Percentiles rank a stretch among this genome's conserved stretches.
These are phyloP conservation scores for Heteromormyrus szaboi DNA, from an alignment of 2,797 vertebrate species.

Conservation along the genomic window DNA sequence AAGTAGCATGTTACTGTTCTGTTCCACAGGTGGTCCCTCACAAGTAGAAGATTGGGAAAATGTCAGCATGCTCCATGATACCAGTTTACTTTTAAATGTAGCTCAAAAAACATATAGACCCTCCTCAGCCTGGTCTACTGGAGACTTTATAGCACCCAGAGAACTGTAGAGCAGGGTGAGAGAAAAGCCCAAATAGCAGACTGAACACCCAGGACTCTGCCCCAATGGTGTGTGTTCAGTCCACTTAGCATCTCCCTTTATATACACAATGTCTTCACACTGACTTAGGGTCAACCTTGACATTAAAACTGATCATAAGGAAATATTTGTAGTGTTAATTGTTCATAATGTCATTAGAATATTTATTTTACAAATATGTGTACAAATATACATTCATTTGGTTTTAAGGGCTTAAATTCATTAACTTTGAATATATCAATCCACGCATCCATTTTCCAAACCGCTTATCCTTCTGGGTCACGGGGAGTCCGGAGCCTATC, in stretches of 20 bases:
- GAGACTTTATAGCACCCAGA: neutral
- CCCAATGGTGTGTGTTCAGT: neutral
- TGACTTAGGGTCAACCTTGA: slow-evolving; percentile 14
- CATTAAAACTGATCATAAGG: slow-evolving; percentile 19
- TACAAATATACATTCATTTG: neutral
- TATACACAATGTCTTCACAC: slow-evolving; percentile 7
- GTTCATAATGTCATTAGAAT: neutral
- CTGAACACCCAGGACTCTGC: neutral
- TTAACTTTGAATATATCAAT: neutral
- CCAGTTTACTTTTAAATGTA: slow-evolving; percentile 3
- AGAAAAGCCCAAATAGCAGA: neutral
- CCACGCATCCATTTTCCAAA: neutral
- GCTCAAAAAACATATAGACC: neutral
- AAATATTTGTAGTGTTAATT: neutral
- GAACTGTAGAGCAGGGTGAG: neutral
- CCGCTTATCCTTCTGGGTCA: neutral
- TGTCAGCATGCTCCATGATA: neutral
- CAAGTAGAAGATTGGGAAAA: slow-evolving; percentile 9
- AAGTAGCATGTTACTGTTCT: neutral
- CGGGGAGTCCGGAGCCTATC: neutral
- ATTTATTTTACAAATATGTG: neutral
- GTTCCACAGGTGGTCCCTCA: slow-evolving; percentile 10
- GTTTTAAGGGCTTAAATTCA: neutral
- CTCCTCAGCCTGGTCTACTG: neutral
- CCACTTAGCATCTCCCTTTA: neutral